Conservation (phyloP, 2,888 invertebrate genomes). For the Phalera bucephala region DNA sequence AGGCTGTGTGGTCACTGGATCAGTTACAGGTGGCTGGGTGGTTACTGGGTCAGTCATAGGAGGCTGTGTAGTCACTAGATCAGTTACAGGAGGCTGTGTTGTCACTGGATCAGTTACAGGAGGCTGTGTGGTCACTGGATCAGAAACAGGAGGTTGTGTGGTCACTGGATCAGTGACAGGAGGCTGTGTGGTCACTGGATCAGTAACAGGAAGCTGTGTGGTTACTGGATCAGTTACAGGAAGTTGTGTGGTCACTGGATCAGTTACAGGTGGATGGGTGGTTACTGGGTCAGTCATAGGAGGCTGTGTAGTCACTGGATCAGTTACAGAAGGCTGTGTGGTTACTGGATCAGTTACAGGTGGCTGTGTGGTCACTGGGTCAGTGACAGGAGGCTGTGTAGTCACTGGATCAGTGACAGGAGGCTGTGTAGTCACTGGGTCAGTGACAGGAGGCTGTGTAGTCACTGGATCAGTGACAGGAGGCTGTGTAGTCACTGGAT, state of each 20-base stretch:
- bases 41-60: not conserved
- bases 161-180: not conserved
- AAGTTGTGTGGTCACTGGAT: not conserved
- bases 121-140: conserved; percentile 1
- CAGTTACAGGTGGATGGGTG: not conserved
- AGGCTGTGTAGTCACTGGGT: not conserved
- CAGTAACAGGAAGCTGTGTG: conserved; percentile 5
- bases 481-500: not conserved
- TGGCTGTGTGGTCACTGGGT: conserved; percentile 1
- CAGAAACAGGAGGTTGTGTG: not conserved
- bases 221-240: conserved; percentile 7
- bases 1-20: not conserved
- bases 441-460: too few species aligned
- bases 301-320: not conserved
- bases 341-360: not conserved
- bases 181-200: not conserved
- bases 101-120: conserved; percentile 1
- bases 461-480: conserved; percentile 7
- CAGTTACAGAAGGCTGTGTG: not conserved
- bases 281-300: not conserved
- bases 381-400: not conserved
- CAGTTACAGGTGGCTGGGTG: not conserved
- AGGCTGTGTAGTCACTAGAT: not conserved
- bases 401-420: not conserved
- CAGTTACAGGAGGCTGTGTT: not conserved